Conservation (phyloP, 2,888 invertebrate species). For the Drosophila kuntzei region DNA sequence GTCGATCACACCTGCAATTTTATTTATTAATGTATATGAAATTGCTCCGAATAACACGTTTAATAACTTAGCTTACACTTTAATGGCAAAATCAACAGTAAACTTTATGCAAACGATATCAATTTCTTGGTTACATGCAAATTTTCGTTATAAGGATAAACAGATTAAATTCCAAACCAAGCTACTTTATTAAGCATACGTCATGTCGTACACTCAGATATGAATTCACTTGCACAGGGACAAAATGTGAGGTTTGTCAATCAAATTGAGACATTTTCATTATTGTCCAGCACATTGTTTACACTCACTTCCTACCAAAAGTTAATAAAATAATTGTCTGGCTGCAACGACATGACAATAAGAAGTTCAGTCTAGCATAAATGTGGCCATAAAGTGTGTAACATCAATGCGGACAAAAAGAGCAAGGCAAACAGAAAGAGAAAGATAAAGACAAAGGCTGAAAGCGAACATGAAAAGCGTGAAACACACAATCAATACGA, state of each 20-base stretch:
- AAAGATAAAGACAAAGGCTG: slow-evolving; percentile 4
- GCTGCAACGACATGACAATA: slow-evolving; percentile 31
- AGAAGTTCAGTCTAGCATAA: slow-evolving; percentile 34
- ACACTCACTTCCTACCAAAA: slow-evolving; percentile 29
- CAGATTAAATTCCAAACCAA: background rate
- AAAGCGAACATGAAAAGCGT: slow-evolving; percentile 69
- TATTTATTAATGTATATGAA: background rate
- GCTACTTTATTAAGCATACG: slow-evolving; percentile 40
- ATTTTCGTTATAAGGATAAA: background rate
- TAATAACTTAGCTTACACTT: background rate
- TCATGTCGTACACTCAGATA: slow-evolving; percentile 1
- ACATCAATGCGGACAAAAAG: slow-evolving; percentile 13
- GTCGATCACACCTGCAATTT: too few relatives aligned
- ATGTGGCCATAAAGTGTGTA: slow-evolving; percentile 41
- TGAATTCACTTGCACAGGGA: background rate
- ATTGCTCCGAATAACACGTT: background rate
- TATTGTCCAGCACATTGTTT: slow-evolving; percentile 22
- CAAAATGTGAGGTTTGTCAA: slow-evolving; percentile 5
- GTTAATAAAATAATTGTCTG: slow-evolving; percentile 62
- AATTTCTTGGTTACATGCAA: background rate
- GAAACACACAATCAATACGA: slow-evolving; percentile 64
- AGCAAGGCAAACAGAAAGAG: slow-evolving; percentile 5
- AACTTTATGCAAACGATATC: background rate
- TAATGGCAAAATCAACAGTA: background rate
- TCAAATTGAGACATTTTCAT: slow-evolving; percentile 30